Base-by-base conservation (phyloP, 2,888 invertebrate species). In the Chironomus tentans region DNA sequence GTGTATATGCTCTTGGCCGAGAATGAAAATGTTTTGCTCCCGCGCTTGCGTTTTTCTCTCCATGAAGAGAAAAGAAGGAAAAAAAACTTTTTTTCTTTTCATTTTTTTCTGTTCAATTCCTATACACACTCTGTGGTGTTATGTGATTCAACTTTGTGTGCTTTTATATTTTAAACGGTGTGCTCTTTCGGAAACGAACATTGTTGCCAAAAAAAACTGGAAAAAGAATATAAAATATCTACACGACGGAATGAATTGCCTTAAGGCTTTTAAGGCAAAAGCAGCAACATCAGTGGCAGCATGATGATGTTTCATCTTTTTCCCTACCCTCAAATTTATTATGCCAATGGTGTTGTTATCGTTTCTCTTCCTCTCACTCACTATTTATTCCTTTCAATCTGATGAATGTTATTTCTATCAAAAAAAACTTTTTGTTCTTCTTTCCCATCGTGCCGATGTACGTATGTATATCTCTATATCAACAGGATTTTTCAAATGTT, bases 11-110 rank as follows among this genome's bases (percentile, higher is more conserved):
- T 65, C 65, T 24, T 24, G 13, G 56, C 18, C 65, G 65, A 65
- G 65, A 65, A 56, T n/a, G 18, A 56, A 21, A 65, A 24, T 21
- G n/a, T 10, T 21, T 24, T 65, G 65, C 65, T 65, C 65, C 65
- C 65, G 65, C 65, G 65, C 65, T 65, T 65, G 65, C 65, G 65
- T 65, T 65, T 65, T 65, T 65, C 65, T 65, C 65, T 24, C 15
- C 18, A n/a, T n/a, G 15, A 56, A 56, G 56, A n/a, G 18, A n/a
- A 15, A n/a, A 56, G 15, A 56, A 56, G 56, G 15, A 56, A 56
- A n/a, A n/a, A n/a, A 56, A 56, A n/a, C 7, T 13, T n/a, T 18
- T 15, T 56, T 15, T 56, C 5, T 18, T 56, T 18, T 56, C 56
- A 13, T 56, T 18, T 56, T 56, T 56, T 38, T 38, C 38, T 38